Base-by-base conservation (phyloP, 2,888 invertebrate species). In the Mayetiola destructor region DNA sequence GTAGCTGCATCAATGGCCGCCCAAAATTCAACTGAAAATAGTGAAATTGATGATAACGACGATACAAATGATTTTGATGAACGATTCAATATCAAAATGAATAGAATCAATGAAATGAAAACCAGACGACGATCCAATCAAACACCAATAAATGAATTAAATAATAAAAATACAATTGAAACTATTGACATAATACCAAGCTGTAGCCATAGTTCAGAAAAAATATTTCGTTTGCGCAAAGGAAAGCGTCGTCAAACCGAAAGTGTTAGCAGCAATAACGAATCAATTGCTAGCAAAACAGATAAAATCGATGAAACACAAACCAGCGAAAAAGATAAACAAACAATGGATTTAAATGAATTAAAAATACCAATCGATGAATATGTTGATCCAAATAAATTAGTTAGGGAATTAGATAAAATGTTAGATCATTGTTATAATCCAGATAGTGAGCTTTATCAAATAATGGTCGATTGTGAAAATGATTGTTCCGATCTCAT, bases 321-420 rank as follows among this genome's bases (percentile, higher is more conserved):
- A 23, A n/a, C 9, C 2, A 20, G 6, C 14, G 23, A 48, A 27
- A 59, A 23, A 29, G 36, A 29, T 6, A 48, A 70, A 16, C 61
- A 68, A 59, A 68, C 69, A 12, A 60, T 62, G 8, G 61, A 63
- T 16, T 65, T 66, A 0, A 54, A 70, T 9, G 66, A 66, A 27
- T 61, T 64, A 3, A 58, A 69, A 10, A 56, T 56, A 21, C 56
- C 56, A 10, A 14, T 30, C n/a, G 65, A 66, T 21, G 64, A 63
- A 9, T 62, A 58, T 40, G 57, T 61, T 5, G 58, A 61, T 57
- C 59, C 59, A 14, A 37, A 58, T 52, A 54, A 67, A 12, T 60
- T 67, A 12, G 65, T 66, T 39, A 66, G 68, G 61, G 65, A 69
- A 59, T 67, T 72, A 37, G 73, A 74, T 60, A 66, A 67, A 57